Conservation (phyloP, 2,113 vertebrate genomes). For the Meriones unguiculatus region DNA sequence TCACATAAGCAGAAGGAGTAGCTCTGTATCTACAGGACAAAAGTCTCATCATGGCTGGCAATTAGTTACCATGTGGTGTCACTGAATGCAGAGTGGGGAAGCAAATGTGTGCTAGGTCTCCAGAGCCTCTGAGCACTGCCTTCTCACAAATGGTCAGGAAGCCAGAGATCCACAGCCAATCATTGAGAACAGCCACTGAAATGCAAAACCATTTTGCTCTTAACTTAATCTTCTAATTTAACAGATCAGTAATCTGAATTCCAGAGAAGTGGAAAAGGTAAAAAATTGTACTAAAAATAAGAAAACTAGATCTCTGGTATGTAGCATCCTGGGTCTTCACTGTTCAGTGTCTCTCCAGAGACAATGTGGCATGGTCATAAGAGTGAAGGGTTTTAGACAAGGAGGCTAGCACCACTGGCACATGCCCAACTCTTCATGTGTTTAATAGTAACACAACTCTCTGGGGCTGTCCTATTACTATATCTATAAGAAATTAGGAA, state of each 20-base stretch:
- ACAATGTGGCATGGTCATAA: accelerated
- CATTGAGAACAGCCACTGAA: background rate
- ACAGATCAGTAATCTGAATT: background rate
- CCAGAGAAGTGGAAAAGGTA: background rate
- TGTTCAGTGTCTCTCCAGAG: background rate
- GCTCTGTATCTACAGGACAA: accelerated
- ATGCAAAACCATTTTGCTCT: background rate
- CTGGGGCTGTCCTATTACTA: background rate
- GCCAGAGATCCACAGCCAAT: background rate
- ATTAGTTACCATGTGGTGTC: background rate
- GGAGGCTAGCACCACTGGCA: background rate
- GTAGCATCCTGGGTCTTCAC: background rate
- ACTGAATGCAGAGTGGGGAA: background rate
- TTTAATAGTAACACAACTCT: background rate
- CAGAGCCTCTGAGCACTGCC: background rate
- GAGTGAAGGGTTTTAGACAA: background rate
- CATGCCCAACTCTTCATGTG: background rate
- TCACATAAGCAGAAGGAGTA: background rate
- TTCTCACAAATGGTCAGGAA: background rate
- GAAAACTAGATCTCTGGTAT: accelerated
- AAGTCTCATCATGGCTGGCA: background rate
- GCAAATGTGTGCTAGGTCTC: too few species aligned
- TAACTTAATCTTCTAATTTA: background rate
- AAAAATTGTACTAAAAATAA: background rate
- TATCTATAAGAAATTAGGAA: background rate